Conservation (phyloP, 1,140 invertebrate species). For the Drosophila bifasciata region DNA sequence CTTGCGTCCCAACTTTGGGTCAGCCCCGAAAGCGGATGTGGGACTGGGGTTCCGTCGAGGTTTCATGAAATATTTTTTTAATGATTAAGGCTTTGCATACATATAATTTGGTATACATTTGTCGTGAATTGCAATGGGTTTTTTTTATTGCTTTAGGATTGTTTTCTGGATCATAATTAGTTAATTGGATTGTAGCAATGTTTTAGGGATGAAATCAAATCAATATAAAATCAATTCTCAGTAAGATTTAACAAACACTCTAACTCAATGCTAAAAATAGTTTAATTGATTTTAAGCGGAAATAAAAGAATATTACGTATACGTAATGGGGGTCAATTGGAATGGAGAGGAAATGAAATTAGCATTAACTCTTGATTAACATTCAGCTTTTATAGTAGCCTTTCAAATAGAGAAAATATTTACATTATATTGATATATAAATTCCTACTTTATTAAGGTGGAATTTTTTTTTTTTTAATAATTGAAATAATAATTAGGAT, state of each 20-base stretch:
- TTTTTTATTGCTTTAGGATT: too few relatives aligned
- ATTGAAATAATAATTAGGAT: too few relatives aligned
- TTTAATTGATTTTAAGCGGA: conserved; percentile 17
- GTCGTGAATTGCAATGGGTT: too few relatives aligned
- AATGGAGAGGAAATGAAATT: neutral
- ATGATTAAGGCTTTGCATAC: neutral
- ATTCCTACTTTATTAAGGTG: too few relatives aligned
- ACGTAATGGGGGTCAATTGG: conserved; percentile 4
- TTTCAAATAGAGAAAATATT: too few relatives aligned
- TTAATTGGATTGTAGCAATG: too few relatives aligned
- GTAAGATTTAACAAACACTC: neutral
- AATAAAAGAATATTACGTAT: conserved; percentile 28
- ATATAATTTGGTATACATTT: too few relatives aligned
- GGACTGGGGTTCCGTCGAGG: conserved; percentile 3
- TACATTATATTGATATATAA: too few relatives aligned
- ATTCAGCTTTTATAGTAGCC: too few relatives aligned
- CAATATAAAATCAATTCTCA: neutral
- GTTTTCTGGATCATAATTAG: too few relatives aligned
- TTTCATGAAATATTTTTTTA: conserved; percentile 9
- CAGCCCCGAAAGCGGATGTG: conserved; percentile 9
- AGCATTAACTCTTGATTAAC: too few relatives aligned
- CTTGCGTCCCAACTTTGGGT: conserved; percentile 8
- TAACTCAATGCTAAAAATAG: conserved; percentile 12
- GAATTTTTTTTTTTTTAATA: too few relatives aligned
- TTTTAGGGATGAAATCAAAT: neutral